Conservation (phyloP, 2,888 invertebrate genomes). For the Polyommatus iphigenia region DNA sequence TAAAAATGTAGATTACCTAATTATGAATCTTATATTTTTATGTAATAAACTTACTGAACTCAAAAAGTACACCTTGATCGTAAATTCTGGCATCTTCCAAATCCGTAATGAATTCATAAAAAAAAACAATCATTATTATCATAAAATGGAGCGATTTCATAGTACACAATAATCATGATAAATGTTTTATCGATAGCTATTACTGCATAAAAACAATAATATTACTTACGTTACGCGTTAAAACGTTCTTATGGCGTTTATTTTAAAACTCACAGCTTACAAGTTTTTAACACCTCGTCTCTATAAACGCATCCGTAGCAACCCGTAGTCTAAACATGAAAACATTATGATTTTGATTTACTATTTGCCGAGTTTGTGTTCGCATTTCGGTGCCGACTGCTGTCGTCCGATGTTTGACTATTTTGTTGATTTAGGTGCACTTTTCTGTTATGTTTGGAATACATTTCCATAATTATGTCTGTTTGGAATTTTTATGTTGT, state of each 20-base stretch:
- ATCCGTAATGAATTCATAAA: not conserved
- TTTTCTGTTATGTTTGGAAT: conserved; percentile 6
- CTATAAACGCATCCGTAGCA: not conserved
- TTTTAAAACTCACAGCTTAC: not conserved
- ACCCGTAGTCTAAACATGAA: conserved; percentile 11
- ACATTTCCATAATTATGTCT: not conserved
- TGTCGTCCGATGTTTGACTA: not conserved
- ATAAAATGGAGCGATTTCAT: not conserved
- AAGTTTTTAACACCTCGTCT: not conserved
- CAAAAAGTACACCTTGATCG: not conserved
- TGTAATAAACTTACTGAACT: not conserved
- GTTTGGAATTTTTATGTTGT: conserved; percentile 22
- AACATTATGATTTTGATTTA: conserved; percentile 4
- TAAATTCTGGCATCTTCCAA: not conserved
- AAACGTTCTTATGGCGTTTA: not conserved
- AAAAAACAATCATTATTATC: not conserved
- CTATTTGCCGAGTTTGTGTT: not conserved
- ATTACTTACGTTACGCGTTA: not conserved
- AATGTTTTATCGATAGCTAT: not conserved
- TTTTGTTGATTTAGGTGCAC: conserved; percentile 12
- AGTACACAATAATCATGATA: too few species aligned
- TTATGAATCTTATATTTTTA: not conserved
- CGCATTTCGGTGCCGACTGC: conserved; percentile 12
- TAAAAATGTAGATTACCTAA: not conserved
- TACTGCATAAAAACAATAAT: not conserved